Percentiles rank a stretch among this genome's conserved stretches.
Conservation (phyloP, 2,797 vertebrate genomes). For the Xenops minutus region DNA sequence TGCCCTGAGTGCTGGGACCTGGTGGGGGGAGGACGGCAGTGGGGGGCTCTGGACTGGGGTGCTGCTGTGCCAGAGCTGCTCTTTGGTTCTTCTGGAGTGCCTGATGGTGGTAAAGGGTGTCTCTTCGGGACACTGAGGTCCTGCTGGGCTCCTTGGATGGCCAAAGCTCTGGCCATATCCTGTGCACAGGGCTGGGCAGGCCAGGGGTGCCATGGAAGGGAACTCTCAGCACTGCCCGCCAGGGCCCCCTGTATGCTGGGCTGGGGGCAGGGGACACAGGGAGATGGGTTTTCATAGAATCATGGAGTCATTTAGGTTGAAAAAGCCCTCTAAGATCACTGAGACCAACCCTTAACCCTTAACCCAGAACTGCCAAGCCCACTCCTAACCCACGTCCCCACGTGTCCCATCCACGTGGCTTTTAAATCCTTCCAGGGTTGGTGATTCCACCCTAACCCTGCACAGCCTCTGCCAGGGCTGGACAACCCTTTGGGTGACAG, state of each 20-base stretch:
- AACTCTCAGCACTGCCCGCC: neutral
- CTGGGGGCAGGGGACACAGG: neutral
- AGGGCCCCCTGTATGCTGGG: fast-evolving
- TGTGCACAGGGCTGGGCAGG: fast-evolving
- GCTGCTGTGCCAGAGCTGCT: neutral
- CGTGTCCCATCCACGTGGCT: neutral
- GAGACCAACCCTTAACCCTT: neutral
- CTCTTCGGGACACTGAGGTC: neutral
- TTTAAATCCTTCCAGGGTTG: neutral
- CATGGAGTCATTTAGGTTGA: neutral
- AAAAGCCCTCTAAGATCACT: neutral
- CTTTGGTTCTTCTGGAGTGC: neutral
- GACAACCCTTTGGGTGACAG: neutral
- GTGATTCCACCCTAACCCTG: neutral
- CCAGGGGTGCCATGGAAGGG: fast-evolving
- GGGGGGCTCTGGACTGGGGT: neutral
- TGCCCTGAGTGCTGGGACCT: neutral
- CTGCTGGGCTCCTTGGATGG: neutral
- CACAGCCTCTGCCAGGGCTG: neutral
- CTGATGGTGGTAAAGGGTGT: fast-evolving
- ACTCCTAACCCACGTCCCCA: neutral
- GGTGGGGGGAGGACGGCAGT: neutral
- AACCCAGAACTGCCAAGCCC: neutral
- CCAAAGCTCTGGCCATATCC: neutral
- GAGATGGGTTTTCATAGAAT: neutral